Evolutionary conservation across 23 tunicate species (phyloP).

Genomic region (Pegea sp.): DNA sequence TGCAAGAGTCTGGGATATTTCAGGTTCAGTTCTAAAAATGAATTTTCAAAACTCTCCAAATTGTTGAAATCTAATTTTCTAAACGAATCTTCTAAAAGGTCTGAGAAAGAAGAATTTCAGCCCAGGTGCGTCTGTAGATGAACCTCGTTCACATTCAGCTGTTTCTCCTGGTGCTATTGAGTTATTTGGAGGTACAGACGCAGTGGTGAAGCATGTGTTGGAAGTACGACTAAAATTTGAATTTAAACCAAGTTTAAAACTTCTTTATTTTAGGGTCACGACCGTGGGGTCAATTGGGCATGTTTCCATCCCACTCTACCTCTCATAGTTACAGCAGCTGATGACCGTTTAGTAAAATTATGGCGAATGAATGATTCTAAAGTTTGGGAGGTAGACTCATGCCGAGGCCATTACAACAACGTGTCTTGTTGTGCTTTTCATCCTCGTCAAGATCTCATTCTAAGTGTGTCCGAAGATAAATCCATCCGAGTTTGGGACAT

Average conservation of each 20-base stretch:
- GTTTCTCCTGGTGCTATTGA: constrained; percentile 67
- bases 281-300: constrained; percentile 99
- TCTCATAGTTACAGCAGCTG: constrained; percentile 89
- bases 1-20: constrained; percentile 96
- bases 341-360: constrained; percentile 78
- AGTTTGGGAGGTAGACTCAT: constrained; percentile 99
- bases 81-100: constrained; percentile 9
- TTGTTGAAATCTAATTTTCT: background rate
- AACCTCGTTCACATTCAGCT: constrained; percentile 11
- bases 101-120: constrained; percentile 72
- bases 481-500: constrained; percentile 97
- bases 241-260: no score
- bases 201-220: constrained; percentile 76
- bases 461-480: constrained; percentile 89
- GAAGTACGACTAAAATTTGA: no score
- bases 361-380: constrained; percentile 97
- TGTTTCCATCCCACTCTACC: constrained; percentile 96
- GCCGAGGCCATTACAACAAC: constrained; percentile 86
- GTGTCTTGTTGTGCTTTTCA: constrained; percentile 92
- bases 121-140: constrained; percentile 25
- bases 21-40: constrained; percentile 13
- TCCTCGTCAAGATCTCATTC: constrained; percentile 70
- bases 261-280: constrained; percentile 74
- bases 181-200: constrained; percentile 77
- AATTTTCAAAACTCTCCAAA: background rate